A percentile compares a stretch with the other conserved stretches of the same genome.
phyloP scores from a whole-genome alignment of 2,888 invertebrate genomes.

The Strigamia maritima region DNA sequence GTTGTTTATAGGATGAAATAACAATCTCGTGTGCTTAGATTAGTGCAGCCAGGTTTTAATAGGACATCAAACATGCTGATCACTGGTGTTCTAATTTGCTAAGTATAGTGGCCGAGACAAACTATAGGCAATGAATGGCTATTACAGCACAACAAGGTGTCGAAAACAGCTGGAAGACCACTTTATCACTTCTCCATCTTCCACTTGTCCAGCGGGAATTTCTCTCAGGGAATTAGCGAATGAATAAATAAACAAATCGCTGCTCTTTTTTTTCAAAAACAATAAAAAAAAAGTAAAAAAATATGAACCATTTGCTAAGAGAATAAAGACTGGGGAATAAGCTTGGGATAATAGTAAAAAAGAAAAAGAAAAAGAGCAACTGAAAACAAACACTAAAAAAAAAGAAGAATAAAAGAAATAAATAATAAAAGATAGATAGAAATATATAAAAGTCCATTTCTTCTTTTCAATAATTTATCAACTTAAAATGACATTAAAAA shows the following conservation, averaged over 20 bases:
- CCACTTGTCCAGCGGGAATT: conserved; percentile 1
- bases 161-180: background rate
- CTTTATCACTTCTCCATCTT: conserved; percentile 8
- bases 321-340: no score
- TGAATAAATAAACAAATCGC: background rate
- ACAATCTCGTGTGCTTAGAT: background rate
- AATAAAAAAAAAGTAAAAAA: background rate
- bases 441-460: background rate
- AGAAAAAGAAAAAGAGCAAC: no score
- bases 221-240: background rate
- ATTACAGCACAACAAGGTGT: conserved; percentile 25
- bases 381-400: no score
- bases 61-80: conserved; percentile 26
- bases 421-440: background rate
- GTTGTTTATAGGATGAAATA: background rate
- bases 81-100: conserved; percentile 28
- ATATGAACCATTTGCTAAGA: background rate
- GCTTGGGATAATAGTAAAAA: no score
- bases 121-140: conserved; percentile 28
- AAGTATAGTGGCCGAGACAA: conserved; percentile 7
- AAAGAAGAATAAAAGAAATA: background rate
- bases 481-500: conserved; percentile 15
- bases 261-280: background rate
- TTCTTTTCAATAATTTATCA: background rate
- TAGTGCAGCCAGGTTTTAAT: conserved; percentile 31